These are phyloP conservation scores for Ypsolopha sequella DNA, from an alignment of 2,888 invertebrate species.

Conservation along the genomic window DNA sequence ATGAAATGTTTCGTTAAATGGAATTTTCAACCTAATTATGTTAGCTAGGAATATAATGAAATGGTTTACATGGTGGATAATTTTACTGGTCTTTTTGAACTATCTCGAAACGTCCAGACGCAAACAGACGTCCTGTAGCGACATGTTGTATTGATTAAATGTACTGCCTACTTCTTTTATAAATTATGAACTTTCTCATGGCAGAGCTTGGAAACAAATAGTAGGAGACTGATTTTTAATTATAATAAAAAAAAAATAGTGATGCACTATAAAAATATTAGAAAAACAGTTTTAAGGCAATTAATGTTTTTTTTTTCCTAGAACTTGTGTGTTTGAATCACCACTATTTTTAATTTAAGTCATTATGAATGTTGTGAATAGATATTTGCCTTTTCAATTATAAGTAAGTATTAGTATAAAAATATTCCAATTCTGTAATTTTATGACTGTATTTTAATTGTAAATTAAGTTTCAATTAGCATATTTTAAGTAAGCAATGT, in stretches of 20 bases:
- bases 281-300: constrained; percentile 11
- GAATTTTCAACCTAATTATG: not conserved
- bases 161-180: constrained; percentile 8
- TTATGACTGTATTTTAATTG: constrained; percentile 53
- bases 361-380: constrained; percentile 24
- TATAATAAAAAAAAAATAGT: constrained; percentile 43
- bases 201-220: constrained; percentile 55
- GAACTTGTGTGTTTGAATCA: constrained; percentile 1
- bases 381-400: constrained; percentile 25
- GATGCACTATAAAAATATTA: constrained; percentile 55
- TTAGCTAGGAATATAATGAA: constrained; percentile 20
- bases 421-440: constrained; percentile 55
- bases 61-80: constrained; percentile 22
- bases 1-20: constrained; percentile 20
- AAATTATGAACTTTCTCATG: constrained; percentile 29
- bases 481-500: constrained; percentile 4
- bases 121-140: constrained; percentile 11
- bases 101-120: constrained; percentile 47
- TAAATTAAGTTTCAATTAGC: constrained; percentile 29
- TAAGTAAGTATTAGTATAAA: constrained; percentile 28
- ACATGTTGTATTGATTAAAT: not conserved
- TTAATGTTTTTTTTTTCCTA: not conserved
- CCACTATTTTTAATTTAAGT: constrained; percentile 17
- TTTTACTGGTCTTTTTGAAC: constrained; percentile 23
- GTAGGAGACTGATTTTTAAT: constrained; percentile 70